Base-by-base conservation (phyloP, 2,797 vertebrate species). In the Muscicapa striata region DNA sequence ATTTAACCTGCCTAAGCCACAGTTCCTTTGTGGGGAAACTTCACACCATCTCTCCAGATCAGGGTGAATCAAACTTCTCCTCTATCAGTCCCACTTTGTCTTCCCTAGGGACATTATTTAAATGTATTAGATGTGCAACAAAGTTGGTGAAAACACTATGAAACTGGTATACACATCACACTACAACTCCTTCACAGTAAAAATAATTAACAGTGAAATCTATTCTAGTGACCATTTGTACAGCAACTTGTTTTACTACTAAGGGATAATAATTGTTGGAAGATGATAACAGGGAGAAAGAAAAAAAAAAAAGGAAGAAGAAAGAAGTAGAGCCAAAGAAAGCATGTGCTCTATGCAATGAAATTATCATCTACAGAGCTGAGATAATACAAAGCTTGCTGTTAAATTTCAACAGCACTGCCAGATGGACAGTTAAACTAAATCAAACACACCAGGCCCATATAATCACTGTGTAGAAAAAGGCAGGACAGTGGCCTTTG, bases 331-430 rank as follows among this genome's bases (percentile, higher is more conserved):
- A 90, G 88, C 72, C 83, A 96, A 96, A 88, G 68, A 87, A 96
- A 94, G 68, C 68, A 90, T 43, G 43, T 82, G 62, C 36, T 91
- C 63, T 43, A 68, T 2, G 51, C 57, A 93, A 57, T 46, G 66
- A 84, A 87, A 93, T 87, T 74, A 90, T 88, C 72, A 57, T 83
- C 84, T 59, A 40, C 5, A 80, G 63, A 88, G 49, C 41, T 58
- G 49, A 93, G 73, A 89, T 91, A 95, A 89, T 75, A 51, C 49
- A 92, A 88, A 91, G 6, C 49, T 90, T 80, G 29, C 84, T 96
- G 91, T 81, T 91, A 80, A 84, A 94, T 76, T 96, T 96, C 92
- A 95, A 58, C 67, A 79, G 78, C 72, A 78, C 52, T 94, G 84
- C 87, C 84, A 94, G 62, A 92, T 30, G 77, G 89, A 91, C 82